Base-by-base conservation (phyloP, 2,113 vertebrate genomes). In the Cololabis saira region DNA sequence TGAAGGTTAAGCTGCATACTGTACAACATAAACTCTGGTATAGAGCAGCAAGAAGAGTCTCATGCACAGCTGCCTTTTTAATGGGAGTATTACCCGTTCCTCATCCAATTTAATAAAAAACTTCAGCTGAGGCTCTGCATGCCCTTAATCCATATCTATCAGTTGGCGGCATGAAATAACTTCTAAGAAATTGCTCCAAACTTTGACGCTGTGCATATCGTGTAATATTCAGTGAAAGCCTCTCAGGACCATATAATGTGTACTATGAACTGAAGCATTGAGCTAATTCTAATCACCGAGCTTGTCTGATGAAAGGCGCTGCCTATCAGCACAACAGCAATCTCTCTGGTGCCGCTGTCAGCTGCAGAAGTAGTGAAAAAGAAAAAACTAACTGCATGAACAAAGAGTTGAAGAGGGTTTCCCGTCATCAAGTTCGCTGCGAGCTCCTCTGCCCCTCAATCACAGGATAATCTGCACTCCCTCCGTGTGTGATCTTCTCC, bases 261-360 rank as follows among this genome's bases (percentile, higher is more conserved):
- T 41, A 67, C 52, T 77, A 33, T 80, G 74, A 67, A 80, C 77
- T 57, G 10, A 50, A 37, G 30, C 19, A 51, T 9, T 9, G n/a
- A 12, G 7, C 21, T 47, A 19, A 3, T 30, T 57, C 17, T 18
- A 19, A 30, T 47, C 15, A 11, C 10, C 24, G 37, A 43, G 12
- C 33, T 14, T 40, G 17, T 18, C 42, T 27, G n/a, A 55, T 17
- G 21, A 22, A 30, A 62, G 33, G n/a, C 2, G 3, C 1, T 12
- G 22, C 61, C 53, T 58, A 58, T 62, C 61, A 17, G 18, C 24
- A 27, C 22, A 17, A 52, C 7, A 42, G 40, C 0, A 3, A 47
- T 12, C 45, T 12, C 1, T n/a, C n/a, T n/a, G n/a, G n/a, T n/a
- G n/a, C 2, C 40, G 6, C 0, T 2, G 27, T 16, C 0, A n/a